These are phyloP conservation scores for Cyclophora punctaria DNA, from an alignment of 2,888 invertebrate species.

Conservation along the genomic window DNA sequence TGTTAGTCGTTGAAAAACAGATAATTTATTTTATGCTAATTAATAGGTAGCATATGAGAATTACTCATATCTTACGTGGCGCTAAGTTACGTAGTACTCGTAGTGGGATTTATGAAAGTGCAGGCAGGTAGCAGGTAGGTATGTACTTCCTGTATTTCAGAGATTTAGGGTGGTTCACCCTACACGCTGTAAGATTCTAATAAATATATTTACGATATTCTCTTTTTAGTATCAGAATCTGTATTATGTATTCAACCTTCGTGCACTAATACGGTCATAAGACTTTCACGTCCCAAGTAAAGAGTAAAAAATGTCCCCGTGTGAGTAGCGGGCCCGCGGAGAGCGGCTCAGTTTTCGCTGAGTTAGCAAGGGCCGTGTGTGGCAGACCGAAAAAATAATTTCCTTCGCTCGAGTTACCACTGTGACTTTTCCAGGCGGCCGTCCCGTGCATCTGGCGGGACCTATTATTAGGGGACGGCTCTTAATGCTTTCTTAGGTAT, in stretches of 20 bases:
- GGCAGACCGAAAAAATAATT: conserved; percentile 75
- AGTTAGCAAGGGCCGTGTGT: conserved; percentile 70
- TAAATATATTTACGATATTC: conserved; percentile 14
- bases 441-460: conserved; percentile 73
- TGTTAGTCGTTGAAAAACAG: too few relatives aligned
- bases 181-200: background rate
- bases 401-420: conserved; percentile 67
- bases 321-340: conserved; percentile 49
- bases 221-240: conserved; percentile 11
- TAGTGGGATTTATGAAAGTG: too few relatives aligned
- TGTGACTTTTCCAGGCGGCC: conserved; percentile 71
- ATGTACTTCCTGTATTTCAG: too few relatives aligned
- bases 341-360: conserved; percentile 57
- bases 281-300: conserved; percentile 27
- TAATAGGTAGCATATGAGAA: too few relatives aligned
- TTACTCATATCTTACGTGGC: too few relatives aligned
- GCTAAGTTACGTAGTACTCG: too few relatives aligned
- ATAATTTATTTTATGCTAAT: too few relatives aligned
- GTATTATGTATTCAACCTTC: conserved; percentile 21
- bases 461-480: conserved; percentile 72
- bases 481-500: conserved; percentile 72
- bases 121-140: too few relatives aligned
- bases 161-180: too few relatives aligned
- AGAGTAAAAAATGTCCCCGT: conserved; percentile 36
- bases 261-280: conserved; percentile 22